Conservation (phyloP, 2,797 vertebrate species). For the Micrastur ruficollis region DNA sequence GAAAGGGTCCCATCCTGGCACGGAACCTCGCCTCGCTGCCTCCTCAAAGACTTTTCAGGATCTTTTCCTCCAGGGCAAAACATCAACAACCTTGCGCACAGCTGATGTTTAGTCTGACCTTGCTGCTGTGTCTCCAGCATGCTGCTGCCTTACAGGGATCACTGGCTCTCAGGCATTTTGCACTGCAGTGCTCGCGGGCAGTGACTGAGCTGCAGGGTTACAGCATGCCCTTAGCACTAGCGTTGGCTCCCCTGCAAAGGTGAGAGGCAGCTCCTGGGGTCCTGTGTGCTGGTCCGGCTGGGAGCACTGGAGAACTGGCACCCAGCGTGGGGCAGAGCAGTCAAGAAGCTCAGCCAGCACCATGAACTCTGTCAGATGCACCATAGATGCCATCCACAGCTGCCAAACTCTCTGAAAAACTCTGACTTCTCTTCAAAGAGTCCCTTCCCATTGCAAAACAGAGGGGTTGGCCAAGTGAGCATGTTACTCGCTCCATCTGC, state of each 20-base stretch:
- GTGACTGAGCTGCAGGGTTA: neutral
- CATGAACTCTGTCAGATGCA: neutral
- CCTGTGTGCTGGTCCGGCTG: rapidly evolving
- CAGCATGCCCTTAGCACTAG: neutral
- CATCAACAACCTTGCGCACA: neutral
- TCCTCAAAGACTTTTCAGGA: neutral
- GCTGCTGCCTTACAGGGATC: neutral
- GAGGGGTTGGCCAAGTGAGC: neutral
- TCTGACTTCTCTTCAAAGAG: neutral
- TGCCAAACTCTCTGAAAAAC: neutral
- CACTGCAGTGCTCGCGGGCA: neutral
- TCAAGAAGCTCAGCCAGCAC: neutral
- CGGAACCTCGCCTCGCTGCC: neutral
- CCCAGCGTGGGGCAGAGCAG: neutral
- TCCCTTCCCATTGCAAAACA: neutral
- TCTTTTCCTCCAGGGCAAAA: neutral
- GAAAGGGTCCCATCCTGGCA: neutral
- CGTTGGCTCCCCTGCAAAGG: neutral
- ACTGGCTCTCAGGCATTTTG: neutral
- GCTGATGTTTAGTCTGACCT: neutral
- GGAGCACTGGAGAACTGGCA: rapidly evolving
- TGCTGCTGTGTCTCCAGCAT: rapidly evolving
- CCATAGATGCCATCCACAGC: neutral
- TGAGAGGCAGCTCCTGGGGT: neutral
- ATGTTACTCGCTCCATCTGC: rapidly evolving